Evolutionary conservation across 2,113 vertebrate species (phyloP).

Genomic region (Semicossyphus pulcher): DNA sequence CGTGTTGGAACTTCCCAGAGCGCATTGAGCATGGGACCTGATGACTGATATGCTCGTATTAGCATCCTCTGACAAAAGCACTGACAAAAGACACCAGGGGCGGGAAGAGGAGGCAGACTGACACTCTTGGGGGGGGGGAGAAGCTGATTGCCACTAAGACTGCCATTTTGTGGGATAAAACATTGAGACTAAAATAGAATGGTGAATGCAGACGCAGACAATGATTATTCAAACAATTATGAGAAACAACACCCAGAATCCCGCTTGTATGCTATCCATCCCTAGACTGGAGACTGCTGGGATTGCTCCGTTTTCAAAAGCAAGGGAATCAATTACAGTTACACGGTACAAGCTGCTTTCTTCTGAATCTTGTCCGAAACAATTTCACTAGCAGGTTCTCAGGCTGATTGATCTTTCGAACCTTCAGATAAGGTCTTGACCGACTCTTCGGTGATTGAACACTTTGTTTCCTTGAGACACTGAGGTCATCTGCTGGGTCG

Average conservation of each 20-base stretch:
- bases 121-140: slow-evolving; percentile 43
- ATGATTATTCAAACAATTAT: slow-evolving; percentile 57
- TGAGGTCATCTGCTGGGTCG: slow-evolving; percentile 39
- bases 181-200: slow-evolving; percentile 49
- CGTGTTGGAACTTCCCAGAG: slow-evolving; percentile 70
- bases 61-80: slow-evolving; percentile 62
- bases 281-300: slow-evolving; percentile 13
- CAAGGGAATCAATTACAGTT: slow-evolving; percentile 38
- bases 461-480: slow-evolving; percentile 1
- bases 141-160: slow-evolving; percentile 67
- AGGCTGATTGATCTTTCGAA: slow-evolving; percentile 48
- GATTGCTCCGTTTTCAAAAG: slow-evolving; percentile 34
- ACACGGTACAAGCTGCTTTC: background rate
- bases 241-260: slow-evolving; percentile 35
- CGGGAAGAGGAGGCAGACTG: slow-evolving; percentile 60
- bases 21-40: slow-evolving; percentile 62
- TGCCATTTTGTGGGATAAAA: slow-evolving; percentile 69
- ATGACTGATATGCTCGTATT: slow-evolving; percentile 69
- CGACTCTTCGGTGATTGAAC: slow-evolving; percentile 30
- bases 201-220: slow-evolving; percentile 51
- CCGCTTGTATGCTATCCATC: slow-evolving; percentile 23
- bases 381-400: slow-evolving; percentile 32
- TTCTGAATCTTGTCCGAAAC: slow-evolving; percentile 29
- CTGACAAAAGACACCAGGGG: slow-evolving; percentile 66
- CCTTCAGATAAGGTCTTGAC: slow-evolving; percentile 46